phyloP scores from a whole-genome alignment of 2,888 invertebrate genomes.

The Tyria jacobaeae region DNA sequence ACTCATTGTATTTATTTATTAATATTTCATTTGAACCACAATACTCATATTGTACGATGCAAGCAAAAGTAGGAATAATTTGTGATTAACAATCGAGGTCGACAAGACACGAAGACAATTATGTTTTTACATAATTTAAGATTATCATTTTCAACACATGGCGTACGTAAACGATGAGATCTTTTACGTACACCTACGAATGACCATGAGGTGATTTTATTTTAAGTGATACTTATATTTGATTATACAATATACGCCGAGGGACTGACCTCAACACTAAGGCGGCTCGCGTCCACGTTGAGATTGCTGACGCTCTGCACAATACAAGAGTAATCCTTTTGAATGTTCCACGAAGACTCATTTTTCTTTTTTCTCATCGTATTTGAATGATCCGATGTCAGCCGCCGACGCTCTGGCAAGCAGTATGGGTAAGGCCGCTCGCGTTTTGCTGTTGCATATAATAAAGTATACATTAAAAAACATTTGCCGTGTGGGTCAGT shows the following conservation, averaged over 20 bases:
- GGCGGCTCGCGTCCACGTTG: constrained; percentile 90
- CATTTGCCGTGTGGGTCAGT: too few species aligned
- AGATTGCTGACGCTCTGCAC: constrained; percentile 91
- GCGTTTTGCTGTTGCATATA: constrained; percentile 56
- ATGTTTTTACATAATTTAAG: background rate
- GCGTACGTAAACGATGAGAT: background rate
- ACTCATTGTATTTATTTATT: too few species aligned
- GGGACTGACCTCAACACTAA: constrained; percentile 88
- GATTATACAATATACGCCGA: background rate
- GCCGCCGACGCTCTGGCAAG: constrained; percentile 83
- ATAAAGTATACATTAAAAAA: background rate
- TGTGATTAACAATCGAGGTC: too few species aligned
- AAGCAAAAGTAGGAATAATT: too few species aligned
- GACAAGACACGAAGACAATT: too few species aligned
- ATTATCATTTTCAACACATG: background rate
- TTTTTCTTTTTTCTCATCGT: constrained; percentile 90
- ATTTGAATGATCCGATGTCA: constrained; percentile 85
- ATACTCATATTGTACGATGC: too few species aligned
- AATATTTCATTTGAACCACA: too few species aligned
- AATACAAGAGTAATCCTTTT: constrained; percentile 89
- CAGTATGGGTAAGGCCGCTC: constrained; percentile 71
- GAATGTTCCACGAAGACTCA: constrained; percentile 90
- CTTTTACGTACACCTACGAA: background rate
- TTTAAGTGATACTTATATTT: background rate
- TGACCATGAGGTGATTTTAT: background rate